Evolutionary conservation across 1,140 invertebrate species (phyloP), one percentile per base, ranked within the genome.

Genomic region (Cherax destructor): DNA sequence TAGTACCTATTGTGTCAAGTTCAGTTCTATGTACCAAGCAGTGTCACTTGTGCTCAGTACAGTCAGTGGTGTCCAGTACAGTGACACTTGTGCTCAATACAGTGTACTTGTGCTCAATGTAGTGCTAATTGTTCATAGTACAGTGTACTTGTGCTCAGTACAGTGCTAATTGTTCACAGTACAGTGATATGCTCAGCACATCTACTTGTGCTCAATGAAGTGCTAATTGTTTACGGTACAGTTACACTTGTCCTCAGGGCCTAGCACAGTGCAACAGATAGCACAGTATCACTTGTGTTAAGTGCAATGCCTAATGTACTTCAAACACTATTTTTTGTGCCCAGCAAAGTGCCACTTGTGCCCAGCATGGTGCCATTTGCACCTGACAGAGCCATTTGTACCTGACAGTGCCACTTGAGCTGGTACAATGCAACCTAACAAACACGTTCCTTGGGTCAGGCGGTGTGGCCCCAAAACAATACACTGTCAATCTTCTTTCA

Each of bases 381-480:
- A n/a, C 61, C 59, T 16, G 30, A 61, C 30, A 83, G 85, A 61
- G 61, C 85, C 50, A 76, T 59, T 87, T 61, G 74, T 78, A 24
- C 56, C 76, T 87, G 77, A 87, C 56, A 87, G 85, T 87, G 85
- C 76, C 85, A 77, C 72, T 30, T 87, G 18, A 61, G 56, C 76
- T 78, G 56, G 85, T 61, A 78, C 85, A 87, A 50, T 61, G 49
- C 76, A 50, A 77, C 77, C 85, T 74, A 56, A 83, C 52, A 6
- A 74, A 83, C 69, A 56, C 30, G 76, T 87, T 77, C 85, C 52
- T 74, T 79, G 72, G 76, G 56, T 87, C 85, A 87, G 84, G 85
- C 85, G 76, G 85, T 87, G 85, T 87, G 77, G 76, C 85, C 74
- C 85, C 50, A 13, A 83, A 83, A n/a, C 80, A 69, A 61, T 83